Base-by-base conservation (phyloP, 2,888 invertebrate species). In the Eledona agricola region DNA sequence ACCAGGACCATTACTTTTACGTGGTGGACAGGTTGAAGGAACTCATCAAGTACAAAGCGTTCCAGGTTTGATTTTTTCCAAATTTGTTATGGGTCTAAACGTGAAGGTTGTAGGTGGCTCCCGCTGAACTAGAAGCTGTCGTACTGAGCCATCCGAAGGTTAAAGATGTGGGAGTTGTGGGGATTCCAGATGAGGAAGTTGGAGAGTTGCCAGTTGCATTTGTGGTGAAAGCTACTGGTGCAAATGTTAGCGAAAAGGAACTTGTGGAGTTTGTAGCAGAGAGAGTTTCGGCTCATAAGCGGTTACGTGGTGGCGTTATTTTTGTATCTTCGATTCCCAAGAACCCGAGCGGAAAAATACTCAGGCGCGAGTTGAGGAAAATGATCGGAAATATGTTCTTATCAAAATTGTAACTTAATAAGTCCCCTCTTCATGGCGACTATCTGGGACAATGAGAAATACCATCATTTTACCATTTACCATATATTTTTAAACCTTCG, bases 21-120 rank as follows among this genome's bases (percentile, higher is more conserved):
- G 85, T 94, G 57, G 88, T 93, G 0, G 94, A 93, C 72, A 79
- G 95, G 53, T 77, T 93, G 10, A 95, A 95, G 72, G 93, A 94
- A 71, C 83, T 95, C 13, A 94, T 95, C 66, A 95, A 95, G 74
- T 93, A 91, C 69, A 93, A 94, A 73, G 93, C 88, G 25, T 89
- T 85, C 67, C 87, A 90, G 82, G 89, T 90, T 34, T 25, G n/a
- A 15, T 19, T 25, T 20, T 16, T 32, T 16, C 9, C 6, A 31
- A 15, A 12, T 13, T 4, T 4, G 2, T 20, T 2, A 15, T 43
- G 17, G 10, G 6, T 29, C 7, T 23, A 6, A 25, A 23, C 10
- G 22, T 47, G 17, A n/a, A n/a, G 9, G n/a, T 37, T 53, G n/a
- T 25, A 63, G 63, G 62, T 63, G 1, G 88, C 93, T 0, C 94